phyloP scores from a whole-genome alignment of 2,888 invertebrate genomes.

The Stenolophus ochropezus region DNA sequence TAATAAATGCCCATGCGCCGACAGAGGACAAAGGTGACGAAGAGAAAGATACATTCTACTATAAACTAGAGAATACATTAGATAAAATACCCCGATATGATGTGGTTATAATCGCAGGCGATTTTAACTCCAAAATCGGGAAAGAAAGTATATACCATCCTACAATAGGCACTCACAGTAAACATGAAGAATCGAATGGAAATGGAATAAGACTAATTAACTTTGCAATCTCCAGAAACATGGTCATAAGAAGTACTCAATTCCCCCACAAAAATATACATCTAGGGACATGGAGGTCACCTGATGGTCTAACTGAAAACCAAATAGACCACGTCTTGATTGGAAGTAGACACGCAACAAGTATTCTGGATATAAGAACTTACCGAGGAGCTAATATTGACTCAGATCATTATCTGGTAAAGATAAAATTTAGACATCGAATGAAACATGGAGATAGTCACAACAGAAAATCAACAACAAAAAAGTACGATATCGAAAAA shows the following conservation, averaged over 20 bases:
- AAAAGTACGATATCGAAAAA: too few relatives aligned
- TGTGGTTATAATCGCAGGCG: too few relatives aligned
- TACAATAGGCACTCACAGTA: constrained; percentile 50
- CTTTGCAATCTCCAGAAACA: constrained; percentile 21
- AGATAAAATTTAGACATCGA: not conserved
- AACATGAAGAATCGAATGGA: constrained; percentile 36
- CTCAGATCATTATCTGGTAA: constrained; percentile 55
- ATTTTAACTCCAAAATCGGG: too few relatives aligned
- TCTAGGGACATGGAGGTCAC: constrained; percentile 32
- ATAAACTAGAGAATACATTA: constrained; percentile 42
- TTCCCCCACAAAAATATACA: constrained; percentile 9
- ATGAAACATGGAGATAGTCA: too few relatives aligned
- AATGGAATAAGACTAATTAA: constrained; percentile 46
- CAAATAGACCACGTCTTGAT: constrained; percentile 55
- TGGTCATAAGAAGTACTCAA: constrained; percentile 15
- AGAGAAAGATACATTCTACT: constrained; percentile 57
- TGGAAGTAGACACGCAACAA: constrained; percentile 15
- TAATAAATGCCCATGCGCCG: constrained; percentile 60
- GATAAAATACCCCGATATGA: constrained; percentile 17
- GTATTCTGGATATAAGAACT: constrained; percentile 42
- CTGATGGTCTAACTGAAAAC: constrained; percentile 23
- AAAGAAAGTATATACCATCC: constrained; percentile 18
- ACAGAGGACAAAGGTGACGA: constrained; percentile 59
- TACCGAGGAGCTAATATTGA: constrained; percentile 47
- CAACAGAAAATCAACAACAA: too few relatives aligned